Base-by-base conservation (phyloP, 2,797 vertebrate genomes). In the Peromyscus eremicus region DNA sequence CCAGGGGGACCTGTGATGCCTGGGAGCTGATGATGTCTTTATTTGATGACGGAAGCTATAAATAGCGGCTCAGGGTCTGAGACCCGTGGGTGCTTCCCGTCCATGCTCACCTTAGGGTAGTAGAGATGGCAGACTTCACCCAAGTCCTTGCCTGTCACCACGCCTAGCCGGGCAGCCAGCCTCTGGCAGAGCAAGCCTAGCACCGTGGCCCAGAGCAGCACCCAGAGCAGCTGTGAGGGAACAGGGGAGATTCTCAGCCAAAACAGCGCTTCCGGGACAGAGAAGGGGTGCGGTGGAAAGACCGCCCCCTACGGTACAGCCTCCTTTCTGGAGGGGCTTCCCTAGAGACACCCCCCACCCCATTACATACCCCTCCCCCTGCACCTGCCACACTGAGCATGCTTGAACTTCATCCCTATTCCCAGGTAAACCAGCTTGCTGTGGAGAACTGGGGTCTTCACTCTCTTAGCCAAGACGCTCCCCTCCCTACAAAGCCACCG, bases 61-160 rank as follows among this genome's bases (percentile, higher is more conserved):
- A 4, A 46, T 49, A 73, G 21, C 52, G 75, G 46, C 68, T 93
- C 87, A 32, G 82, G 66, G 25, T 46, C 73, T 81, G 37, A 55
- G 21, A 6, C 40, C 83, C 25, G 52, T 40, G 57, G 17, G 34
- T 70, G 49, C 68, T 85, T 90, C 81, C 77, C 27, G 11, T 34
- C 34, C 73, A 14, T 1, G 10, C 43, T 7, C 43, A 99, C 99
- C 99, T 98, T 99, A 23, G 99, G 98, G 77, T 99, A 99, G 91
- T 99, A 99, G 91, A 98, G 97, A 81, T 98, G 98, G 95, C 99
- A 99, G 95, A 99, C 82, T 94, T 99, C 98, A 0, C 97, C 97
- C 97, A 99, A 96, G 95, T 99, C 98, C 94, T 98, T 98, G 49
- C 99, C 99, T 0, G 99, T 99, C 92, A 99, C 99, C 46, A 99